Evolutionary conservation across 2,888 invertebrate genomes (phyloP).

Genomic region (Mimas tiliae): DNA sequence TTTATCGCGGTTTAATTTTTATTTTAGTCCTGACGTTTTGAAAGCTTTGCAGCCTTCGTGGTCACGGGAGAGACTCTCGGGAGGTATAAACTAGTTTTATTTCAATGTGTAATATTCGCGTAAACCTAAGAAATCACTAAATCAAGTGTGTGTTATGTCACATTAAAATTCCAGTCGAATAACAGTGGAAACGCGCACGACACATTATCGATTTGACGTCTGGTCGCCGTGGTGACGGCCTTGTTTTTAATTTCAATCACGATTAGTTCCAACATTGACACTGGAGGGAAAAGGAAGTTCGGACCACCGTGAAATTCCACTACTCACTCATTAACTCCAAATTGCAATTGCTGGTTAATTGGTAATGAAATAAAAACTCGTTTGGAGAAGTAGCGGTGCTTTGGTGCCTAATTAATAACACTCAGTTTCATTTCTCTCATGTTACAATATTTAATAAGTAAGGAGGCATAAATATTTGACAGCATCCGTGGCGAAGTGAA

Average conservation of each 20-base stretch:
- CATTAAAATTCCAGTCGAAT: neutral
- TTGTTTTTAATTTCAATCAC: conserved; percentile 43
- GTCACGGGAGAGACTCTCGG: too few relatives aligned
- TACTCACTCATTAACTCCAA: conserved; percentile 40
- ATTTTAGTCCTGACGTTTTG: too few relatives aligned
- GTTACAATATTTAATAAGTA: neutral
- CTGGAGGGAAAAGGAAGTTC: conserved; percentile 48
- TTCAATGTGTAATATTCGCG: too few relatives aligned
- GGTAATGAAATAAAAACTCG: conserved; percentile 11
- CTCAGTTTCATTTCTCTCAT: neutral
- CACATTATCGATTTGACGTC: conserved; percentile 50
- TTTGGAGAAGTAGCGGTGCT: neutral
- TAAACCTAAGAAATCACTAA: too few relatives aligned
- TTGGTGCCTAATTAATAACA: neutral
- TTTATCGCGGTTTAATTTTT: too few relatives aligned
- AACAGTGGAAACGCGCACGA: conserved; percentile 46
- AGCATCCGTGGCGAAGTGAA: too few relatives aligned
- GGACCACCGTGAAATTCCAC: conserved; percentile 43
- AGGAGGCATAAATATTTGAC: too few relatives aligned
- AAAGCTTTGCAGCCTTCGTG: too few relatives aligned
- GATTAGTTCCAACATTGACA: conserved; percentile 55
- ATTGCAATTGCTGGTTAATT: conserved; percentile 26
- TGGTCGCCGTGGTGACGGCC: conserved; percentile 46
- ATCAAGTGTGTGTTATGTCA: too few relatives aligned
- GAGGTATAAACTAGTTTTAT: too few relatives aligned